These are phyloP conservation scores for Esperia sulphurella DNA, from an alignment of 2,888 invertebrate genomes.

Conservation along the genomic window DNA sequence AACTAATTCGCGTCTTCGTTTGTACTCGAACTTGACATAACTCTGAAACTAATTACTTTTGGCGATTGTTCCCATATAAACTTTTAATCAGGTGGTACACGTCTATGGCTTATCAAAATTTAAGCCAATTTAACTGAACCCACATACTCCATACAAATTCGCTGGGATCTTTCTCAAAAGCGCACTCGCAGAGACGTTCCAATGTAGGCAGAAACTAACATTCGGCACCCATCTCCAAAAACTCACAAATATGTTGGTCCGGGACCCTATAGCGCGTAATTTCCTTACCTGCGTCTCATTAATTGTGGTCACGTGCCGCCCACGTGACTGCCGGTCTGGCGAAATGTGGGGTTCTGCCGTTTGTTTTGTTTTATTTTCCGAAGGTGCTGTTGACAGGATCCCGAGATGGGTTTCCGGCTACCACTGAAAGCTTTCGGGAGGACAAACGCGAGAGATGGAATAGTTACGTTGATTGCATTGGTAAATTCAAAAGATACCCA, in stretches of 20 bases:
- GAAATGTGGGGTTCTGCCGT: slow-evolving; percentile 25
- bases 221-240: not conserved
- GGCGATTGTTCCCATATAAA: too few relatives aligned
- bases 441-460: not conserved
- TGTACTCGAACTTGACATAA: too few relatives aligned
- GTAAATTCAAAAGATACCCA: not conserved
- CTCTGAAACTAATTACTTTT: too few relatives aligned
- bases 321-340: slow-evolving; percentile 39
- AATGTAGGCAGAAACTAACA: slow-evolving; percentile 2
- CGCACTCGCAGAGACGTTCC: not conserved
- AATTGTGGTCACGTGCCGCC: slow-evolving; percentile 60
- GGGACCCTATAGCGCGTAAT: slow-evolving; percentile 31
- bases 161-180: not conserved
- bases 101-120: too few relatives aligned
- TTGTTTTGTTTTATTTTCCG: slow-evolving; percentile 27
- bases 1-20: too few relatives aligned
- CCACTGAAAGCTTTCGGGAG: not conserved
- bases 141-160: too few relatives aligned
- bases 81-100: too few relatives aligned
- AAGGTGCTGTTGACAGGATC: slow-evolving; percentile 17
- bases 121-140: too few relatives aligned
- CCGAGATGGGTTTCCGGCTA: slow-evolving; percentile 1
- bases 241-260: slow-evolving; percentile 7
- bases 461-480: not conserved
- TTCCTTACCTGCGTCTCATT: slow-evolving; percentile 60